Percentiles rank a stretch among this genome's conserved stretches.
These are phyloP conservation scores for Rattus norvegicus DNA, from an alignment of 2,113 vertebrate species.

Conservation along the genomic window DNA sequence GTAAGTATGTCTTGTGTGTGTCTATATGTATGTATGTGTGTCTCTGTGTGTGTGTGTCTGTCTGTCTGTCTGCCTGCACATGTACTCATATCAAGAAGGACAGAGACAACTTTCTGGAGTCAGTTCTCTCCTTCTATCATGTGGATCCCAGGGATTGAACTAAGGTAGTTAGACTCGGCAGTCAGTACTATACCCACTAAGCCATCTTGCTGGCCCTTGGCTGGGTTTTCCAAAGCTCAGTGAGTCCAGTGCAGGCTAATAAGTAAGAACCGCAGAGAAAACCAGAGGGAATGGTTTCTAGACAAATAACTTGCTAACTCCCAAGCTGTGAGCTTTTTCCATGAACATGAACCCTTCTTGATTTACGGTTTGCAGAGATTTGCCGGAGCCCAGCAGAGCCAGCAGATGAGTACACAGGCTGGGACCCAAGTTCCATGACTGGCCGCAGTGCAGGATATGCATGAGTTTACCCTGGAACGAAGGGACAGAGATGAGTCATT, in stretches of 20 bases:
- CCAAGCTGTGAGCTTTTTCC: neutral
- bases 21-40: neutral
- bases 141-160: too few species aligned
- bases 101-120: neutral
- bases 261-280: neutral
- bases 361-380: neutral
- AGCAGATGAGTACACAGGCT: neutral
- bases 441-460: neutral
- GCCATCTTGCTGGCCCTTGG: neutral
- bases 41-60: neutral
- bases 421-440: neutral
- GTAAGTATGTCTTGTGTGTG: neutral
- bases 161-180: neutral
- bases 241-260: neutral
- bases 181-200: neutral
- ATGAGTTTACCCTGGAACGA: constrained; percentile 34
- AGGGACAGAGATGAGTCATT: neutral
- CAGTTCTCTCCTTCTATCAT: too few species aligned
- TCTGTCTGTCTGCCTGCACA: neutral
- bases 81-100: neutral
- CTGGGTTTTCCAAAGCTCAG: too few species aligned
- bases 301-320: neutral
- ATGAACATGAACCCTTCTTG: constrained; percentile 17
- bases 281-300: neutral
- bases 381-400: constrained; percentile 1